phyloP scores from a whole-genome alignment of 2,113 vertebrate species.

The Coracopsis vasa region DNA sequence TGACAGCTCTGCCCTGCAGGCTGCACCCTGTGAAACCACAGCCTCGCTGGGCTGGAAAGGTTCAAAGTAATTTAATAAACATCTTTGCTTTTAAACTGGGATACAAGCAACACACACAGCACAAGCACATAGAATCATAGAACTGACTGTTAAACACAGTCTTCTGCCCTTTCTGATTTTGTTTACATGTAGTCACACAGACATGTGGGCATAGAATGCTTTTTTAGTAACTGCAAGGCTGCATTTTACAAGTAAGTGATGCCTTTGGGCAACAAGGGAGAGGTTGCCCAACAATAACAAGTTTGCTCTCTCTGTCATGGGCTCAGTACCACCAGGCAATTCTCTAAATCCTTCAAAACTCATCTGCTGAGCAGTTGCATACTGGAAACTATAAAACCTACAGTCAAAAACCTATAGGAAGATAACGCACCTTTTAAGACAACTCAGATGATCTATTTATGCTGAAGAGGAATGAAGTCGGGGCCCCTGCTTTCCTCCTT shows the following conservation, averaged over 20 bases:
- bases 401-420: not conserved
- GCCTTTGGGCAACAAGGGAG: not conserved
- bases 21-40: rapidly evolving
- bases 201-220: not conserved
- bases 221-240: not conserved
- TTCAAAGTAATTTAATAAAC: not conserved
- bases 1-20: not conserved
- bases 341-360: not conserved
- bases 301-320: not conserved
- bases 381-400: not conserved
- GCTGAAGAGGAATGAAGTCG: not conserved
- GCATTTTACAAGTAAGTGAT: not conserved
- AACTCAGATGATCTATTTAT: not conserved
- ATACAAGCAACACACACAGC: not conserved
- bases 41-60: not conserved
- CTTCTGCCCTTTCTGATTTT: not conserved
- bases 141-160: not conserved
- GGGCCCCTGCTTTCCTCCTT: not conserved
- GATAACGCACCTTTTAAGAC: not conserved
- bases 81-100: not conserved
- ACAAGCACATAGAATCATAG: not conserved
- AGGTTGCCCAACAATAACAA: not conserved
- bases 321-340: not conserved
- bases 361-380: not conserved
- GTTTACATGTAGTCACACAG: not conserved